Evolutionary conservation across 2,888 invertebrate species (phyloP).

Genomic region (Toxonevra muliebris): DNA sequence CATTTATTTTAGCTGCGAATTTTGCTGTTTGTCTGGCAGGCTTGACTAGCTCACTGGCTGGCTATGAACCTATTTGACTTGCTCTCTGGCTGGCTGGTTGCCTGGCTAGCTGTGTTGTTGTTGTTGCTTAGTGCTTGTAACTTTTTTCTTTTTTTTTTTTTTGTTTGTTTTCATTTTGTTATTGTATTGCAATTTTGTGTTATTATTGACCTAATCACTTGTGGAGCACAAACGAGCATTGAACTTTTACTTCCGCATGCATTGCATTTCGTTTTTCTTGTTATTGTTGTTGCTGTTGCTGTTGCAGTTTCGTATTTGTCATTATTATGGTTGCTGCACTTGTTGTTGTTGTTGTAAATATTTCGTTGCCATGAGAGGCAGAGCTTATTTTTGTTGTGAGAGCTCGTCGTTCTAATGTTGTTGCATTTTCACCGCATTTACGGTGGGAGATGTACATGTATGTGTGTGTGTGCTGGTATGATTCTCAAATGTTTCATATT

Average conservation of each 20-base stretch:
- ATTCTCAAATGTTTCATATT: no score
- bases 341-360: background rate
- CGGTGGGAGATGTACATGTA: no score
- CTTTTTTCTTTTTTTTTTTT: constrained; percentile 20
- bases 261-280: constrained; percentile 44
- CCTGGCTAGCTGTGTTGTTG: background rate
- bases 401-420: background rate
- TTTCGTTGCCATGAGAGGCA: background rate
- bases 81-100: background rate
- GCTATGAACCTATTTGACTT: background rate
- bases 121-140: constrained; percentile 6
- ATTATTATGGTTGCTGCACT: background rate
- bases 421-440: background rate
- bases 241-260: constrained; percentile 65
- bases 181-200: constrained; percentile 53
- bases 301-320: background rate
- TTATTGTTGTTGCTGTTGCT: constrained; percentile 21
- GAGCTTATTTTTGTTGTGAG: no score
- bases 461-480: no score
- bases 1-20: background rate
- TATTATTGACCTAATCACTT: constrained; percentile 66
- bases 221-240: constrained; percentile 65
- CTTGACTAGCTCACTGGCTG: no score
- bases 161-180: constrained; percentile 30
- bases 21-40: constrained; percentile 7